Base-by-base conservation (phyloP, 2,797 vertebrate genomes). In the Anabacerthia variegaticeps region DNA sequence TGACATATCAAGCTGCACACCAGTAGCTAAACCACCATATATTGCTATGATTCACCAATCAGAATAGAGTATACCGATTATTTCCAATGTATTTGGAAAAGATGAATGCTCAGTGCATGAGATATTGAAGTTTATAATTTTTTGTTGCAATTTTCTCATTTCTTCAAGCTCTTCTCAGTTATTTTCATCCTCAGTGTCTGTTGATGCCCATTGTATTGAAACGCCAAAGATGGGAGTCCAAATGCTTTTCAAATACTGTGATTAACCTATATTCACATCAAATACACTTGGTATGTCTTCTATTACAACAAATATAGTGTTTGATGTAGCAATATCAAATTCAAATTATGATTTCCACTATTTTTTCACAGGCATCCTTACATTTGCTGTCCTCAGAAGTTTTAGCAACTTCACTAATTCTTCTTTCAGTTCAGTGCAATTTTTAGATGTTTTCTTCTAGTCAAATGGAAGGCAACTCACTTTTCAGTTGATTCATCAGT, bases 91-190 rank as follows among this genome's bases (percentile, higher is more conserved):
- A 56, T 74, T 63, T 83, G 65, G 48, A 96, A 92, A 54, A 12
- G 17, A 7, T 34, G 39, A 56, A 82, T 79, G 32, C 22, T 83
- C 46, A 73, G 30, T 71, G 44, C 44, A 75, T 4, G 22, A 82
- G 32, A 63, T 59, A 73, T 13, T 74, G 9, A 73, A 88, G 13
- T 77, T 89, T n/a, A 59, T 37, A 56, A 10, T 17, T 85, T 96
- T 68, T 68, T 75, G 20, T 73, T 73, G 32, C 36, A 62, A 39
- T 91, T 83, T 87, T 69, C 52, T 92, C 28, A 43, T 85, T 88
- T 94, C 49, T 89, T 92, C 61, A 85, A 80, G 75, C 56, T 85
- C 93, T 94, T 39, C 13, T 67, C 24, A 55, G 11, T 89, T 92
- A 71, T 92, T 88, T 88, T 83, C 41, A 61, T 77, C 15, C 30